Evolutionary conservation across 2,888 invertebrate species (phyloP).

Genomic region (Ceraclea dissimilis): DNA sequence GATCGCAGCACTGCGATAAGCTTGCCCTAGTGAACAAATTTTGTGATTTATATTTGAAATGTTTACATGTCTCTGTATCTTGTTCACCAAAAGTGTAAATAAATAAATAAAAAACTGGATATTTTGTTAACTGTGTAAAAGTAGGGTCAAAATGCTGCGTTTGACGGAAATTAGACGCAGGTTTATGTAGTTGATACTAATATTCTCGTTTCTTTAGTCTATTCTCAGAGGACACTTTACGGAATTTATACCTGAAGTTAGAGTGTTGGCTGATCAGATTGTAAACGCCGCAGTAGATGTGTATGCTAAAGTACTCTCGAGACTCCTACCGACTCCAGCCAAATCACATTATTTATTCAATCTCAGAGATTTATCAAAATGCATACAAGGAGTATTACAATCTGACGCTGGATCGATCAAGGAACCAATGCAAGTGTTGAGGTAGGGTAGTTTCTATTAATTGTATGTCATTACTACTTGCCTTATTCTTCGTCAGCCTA

Average conservation of each 20-base stretch:
- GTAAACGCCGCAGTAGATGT: slow-evolving; percentile 79
- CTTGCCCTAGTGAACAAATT: no score
- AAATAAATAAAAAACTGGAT: background rate
- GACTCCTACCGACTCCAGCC: slow-evolving; percentile 82
- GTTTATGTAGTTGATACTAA: background rate
- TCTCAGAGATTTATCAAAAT: slow-evolving; percentile 82
- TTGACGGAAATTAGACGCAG: no score
- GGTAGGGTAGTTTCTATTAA: slow-evolving; percentile 36
- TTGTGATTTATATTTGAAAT: no score
- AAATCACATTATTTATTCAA: slow-evolving; percentile 93
- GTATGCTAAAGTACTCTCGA: slow-evolving; percentile 69
- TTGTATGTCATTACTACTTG: background rate
- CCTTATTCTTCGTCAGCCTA: no score
- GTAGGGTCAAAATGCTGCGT: no score
- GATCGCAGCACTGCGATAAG: no score
- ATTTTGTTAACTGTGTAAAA: background rate
- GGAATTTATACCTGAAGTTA: slow-evolving; percentile 66
- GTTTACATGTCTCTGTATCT: no score
- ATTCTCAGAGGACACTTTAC: slow-evolving; percentile 69
- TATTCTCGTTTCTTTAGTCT: slow-evolving; percentile 38
- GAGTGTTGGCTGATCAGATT: slow-evolving; percentile 59
- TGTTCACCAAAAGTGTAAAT: no score
- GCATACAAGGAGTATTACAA: slow-evolving; percentile 83
- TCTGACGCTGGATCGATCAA: slow-evolving; percentile 66
- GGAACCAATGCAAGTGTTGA: slow-evolving; percentile 57